phyloP scores from a whole-genome alignment of 2,888 invertebrate genomes.

The Epirrhoe alternata region DNA sequence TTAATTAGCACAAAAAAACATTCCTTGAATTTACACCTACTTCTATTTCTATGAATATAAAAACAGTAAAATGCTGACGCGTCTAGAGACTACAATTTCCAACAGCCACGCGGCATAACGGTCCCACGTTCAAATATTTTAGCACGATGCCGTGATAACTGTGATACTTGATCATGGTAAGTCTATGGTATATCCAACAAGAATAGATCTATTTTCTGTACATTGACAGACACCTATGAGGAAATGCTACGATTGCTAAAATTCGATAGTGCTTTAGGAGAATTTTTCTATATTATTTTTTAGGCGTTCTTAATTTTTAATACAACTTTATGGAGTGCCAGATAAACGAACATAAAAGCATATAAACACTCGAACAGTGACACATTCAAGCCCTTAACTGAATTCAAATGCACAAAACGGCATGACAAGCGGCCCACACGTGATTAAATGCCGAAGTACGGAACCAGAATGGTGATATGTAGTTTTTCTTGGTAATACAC shows the following conservation, averaged over 20 bases:
- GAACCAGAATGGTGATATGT: slow-evolving; percentile 37
- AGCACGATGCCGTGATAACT: slow-evolving; percentile 37
- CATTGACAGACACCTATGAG: background rate
- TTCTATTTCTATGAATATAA: too few species aligned
- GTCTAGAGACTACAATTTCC: slow-evolving; percentile 42
- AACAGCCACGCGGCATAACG: slow-evolving; percentile 56
- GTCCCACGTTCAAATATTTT: slow-evolving; percentile 71
- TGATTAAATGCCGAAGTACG: slow-evolving; percentile 37
- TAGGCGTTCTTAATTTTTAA: background rate
- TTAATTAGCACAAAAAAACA: too few species aligned
- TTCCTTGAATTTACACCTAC: too few species aligned
- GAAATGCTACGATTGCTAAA: background rate
- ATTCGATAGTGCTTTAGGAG: slow-evolving; percentile 8
- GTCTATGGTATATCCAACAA: slow-evolving; percentile 10
- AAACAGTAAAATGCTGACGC: background rate
- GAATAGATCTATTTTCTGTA: slow-evolving; percentile 2
- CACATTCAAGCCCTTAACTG: slow-evolving; percentile 23
- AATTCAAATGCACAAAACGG: slow-evolving; percentile 35
- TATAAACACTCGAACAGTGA: slow-evolving; percentile 9
- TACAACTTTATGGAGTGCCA: background rate
- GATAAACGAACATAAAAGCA: background rate
- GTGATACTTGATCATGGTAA: slow-evolving; percentile 30
- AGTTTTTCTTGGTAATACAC: slow-evolving; percentile 30
- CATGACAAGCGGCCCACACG: slow-evolving; percentile 35
- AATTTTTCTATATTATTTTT: background rate